Evolutionary conservation across 2,797 vertebrate genomes (phyloP), one percentile per base, ranked within the genome.

Genomic region (Molothrus ater): DNA sequence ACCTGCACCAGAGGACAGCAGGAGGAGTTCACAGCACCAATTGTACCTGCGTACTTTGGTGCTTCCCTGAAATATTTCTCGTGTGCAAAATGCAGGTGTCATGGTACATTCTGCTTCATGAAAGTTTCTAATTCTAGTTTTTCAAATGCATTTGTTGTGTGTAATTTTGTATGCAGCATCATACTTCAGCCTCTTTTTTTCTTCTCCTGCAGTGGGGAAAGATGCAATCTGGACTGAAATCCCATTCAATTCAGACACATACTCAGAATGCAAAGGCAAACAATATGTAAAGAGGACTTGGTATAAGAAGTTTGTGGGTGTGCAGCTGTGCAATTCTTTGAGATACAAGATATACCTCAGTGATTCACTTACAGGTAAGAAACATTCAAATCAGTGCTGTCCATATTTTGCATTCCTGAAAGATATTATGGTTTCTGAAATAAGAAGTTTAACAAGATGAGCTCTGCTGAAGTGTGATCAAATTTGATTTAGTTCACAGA

Each of bases 271-370:
- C 97, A 99, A 97, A 34, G 99, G 99, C 80, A 99, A 98, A 90
- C 98, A 98, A 95, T 99, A 97, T 0, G 98, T 99, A 72, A 99
- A 99, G 97, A 98, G 99, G 90, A 99, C 99, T 5, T 99, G 99
- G 99, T 99, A 99, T 96, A 98, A 99, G 88, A 99, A 99, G 95
- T 99, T 99, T 93, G 99, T 99, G 45, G 99, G 99, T 28, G 99
- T 99, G 93, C 99, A 99, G 96, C 98, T 99, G 51, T 99, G 99
- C 97, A 99, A 99, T 97, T 99, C 99, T 8, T 98, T 99, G 91
- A 98, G 99, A 98, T 99, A 99, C 97, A 99, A 99, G 97, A 99
- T 99, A 98, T 99, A 99, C 95, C 98, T 99, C 97, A 99, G 99
- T 21, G 99, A 99, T 95, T 98, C 99, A 31, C 99, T 99, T 73